A percentile compares a stretch with the other conserved stretches of the same genome.
Conservation (phyloP, 2,888 invertebrate genomes). For the Hoplodrina blanda region DNA sequence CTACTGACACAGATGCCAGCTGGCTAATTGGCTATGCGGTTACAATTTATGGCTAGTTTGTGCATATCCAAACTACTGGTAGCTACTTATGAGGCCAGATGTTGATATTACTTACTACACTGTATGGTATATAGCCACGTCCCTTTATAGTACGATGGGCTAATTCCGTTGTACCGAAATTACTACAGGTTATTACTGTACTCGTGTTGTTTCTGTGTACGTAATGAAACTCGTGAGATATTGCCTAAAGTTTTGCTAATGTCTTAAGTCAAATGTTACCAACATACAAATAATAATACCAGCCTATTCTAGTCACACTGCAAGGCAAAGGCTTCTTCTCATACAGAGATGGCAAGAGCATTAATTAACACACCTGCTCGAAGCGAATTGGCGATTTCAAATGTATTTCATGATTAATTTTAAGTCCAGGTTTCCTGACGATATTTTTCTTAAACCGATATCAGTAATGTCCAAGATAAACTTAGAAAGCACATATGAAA, state of each 20-base stretch:
- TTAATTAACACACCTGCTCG: no score
- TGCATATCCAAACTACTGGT: slow-evolving; percentile 46
- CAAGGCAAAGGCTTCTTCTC: no score
- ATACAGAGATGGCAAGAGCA: no score
- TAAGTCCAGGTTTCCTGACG: no score
- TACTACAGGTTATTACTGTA: slow-evolving; percentile 29
- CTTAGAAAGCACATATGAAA: no score
- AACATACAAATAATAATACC: no score
- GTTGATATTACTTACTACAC: slow-evolving; percentile 45
- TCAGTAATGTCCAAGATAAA: no score
- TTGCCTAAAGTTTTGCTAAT: slow-evolving; percentile 12
- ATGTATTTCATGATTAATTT: no score
- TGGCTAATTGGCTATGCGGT: slow-evolving; percentile 63
- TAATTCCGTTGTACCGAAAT: slow-evolving; percentile 51
- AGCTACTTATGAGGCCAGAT: slow-evolving; percentile 54
- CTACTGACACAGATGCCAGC: slow-evolving; percentile 61
- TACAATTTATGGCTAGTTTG: slow-evolving; percentile 58
- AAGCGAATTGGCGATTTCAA: no score
- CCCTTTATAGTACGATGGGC: slow-evolving; percentile 12
- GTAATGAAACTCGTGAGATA: slow-evolving; percentile 28
- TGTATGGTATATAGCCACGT: slow-evolving; percentile 12
- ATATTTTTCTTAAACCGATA: no score
- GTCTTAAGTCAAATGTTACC: neutral
- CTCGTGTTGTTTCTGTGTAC: slow-evolving; percentile 15
- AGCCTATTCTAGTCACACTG: no score